These are phyloP conservation scores for Myotis yumanensis DNA, from an alignment of 2,113 vertebrate genomes.

Conservation along the genomic window DNA sequence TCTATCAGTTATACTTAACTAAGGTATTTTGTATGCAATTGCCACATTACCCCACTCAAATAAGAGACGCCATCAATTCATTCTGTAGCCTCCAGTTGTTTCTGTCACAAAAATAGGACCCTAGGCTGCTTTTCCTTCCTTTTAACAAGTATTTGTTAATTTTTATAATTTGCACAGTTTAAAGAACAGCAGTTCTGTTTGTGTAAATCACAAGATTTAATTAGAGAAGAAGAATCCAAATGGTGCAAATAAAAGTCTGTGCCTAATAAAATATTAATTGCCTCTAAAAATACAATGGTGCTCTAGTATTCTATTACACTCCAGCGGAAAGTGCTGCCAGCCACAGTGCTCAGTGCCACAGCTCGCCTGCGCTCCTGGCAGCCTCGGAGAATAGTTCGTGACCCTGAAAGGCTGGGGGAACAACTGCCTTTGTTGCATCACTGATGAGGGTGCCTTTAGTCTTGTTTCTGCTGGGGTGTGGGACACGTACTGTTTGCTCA, in stretches of 20 bases:
- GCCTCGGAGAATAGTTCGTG: background rate
- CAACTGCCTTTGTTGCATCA: background rate
- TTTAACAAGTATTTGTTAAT: constrained; percentile 75
- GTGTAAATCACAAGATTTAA: constrained; percentile 78
- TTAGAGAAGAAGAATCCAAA: constrained; percentile 76
- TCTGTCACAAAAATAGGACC: constrained; percentile 76
- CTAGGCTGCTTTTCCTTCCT: constrained; percentile 69
- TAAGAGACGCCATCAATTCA: constrained; percentile 55
- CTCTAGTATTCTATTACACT: constrained; percentile 71
- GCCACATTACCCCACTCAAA: constrained; percentile 54
- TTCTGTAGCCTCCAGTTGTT: constrained; percentile 72
- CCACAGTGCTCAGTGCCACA: background rate
- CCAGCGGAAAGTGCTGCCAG: background rate
- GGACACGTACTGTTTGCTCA: accelerated
- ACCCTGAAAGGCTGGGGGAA: background rate
- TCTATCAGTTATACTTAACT: constrained; percentile 66
- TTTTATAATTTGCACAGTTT: constrained; percentile 76
- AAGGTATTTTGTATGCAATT: constrained; percentile 65
- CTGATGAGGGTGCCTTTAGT: background rate
- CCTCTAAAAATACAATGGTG: constrained; percentile 69
- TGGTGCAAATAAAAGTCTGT: constrained; percentile 69
- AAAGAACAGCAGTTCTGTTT: constrained; percentile 71
- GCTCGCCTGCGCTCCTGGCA: background rate
- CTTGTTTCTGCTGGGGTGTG: background rate
- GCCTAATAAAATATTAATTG: constrained; percentile 73